A percentile compares a stretch with the other conserved stretches of the same genome.
These are phyloP conservation scores for Siphamia tubifer DNA, from an alignment of 2,113 vertebrate genomes.

Conservation along the genomic window DNA sequence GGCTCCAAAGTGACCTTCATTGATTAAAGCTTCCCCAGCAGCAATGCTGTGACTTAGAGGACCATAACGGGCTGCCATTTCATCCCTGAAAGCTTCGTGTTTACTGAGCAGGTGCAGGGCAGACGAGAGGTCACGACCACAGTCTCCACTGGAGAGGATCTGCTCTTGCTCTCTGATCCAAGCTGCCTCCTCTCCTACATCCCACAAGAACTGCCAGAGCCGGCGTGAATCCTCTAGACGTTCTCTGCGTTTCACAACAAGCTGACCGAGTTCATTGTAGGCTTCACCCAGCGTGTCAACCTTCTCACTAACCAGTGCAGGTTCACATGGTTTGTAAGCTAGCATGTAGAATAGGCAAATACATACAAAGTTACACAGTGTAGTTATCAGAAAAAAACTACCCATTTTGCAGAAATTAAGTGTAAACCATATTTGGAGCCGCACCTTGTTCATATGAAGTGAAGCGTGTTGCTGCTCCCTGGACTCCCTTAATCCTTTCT, in stretches of 20 bases:
- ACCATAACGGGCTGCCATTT: conserved; percentile 90
- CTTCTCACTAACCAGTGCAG: conserved; percentile 84
- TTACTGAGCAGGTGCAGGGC: conserved; percentile 89
- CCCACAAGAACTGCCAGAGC: conserved; percentile 93
- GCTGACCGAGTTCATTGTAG: conserved; percentile 84
- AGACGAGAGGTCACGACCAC: conserved; percentile 86
- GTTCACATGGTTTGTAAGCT: conserved; percentile 92
- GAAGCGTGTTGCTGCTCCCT: conserved; percentile 84
- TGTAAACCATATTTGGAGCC: neutral
- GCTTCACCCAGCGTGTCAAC: conserved; percentile 81
- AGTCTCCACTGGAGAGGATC: conserved; percentile 85
- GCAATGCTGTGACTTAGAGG: conserved; percentile 86
- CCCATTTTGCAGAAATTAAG: neutral
- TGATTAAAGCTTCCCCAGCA: conserved; percentile 82
- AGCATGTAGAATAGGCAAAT: conserved; percentile 2
- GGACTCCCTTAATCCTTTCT: conserved; percentile 86
- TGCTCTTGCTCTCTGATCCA: conserved; percentile 94
- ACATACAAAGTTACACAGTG: neutral
- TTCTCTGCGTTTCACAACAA: conserved; percentile 78
- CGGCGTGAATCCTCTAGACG: conserved; percentile 87
- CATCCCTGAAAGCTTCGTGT: conserved; percentile 87
- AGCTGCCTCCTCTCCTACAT: conserved; percentile 88
- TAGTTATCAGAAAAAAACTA: neutral
- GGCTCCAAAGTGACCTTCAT: conserved; percentile 85
- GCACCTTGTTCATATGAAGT: conserved; percentile 83